Evolutionary conservation across 2,113 vertebrate species (phyloP).

Genomic region (Mesitornis unicolor): DNA sequence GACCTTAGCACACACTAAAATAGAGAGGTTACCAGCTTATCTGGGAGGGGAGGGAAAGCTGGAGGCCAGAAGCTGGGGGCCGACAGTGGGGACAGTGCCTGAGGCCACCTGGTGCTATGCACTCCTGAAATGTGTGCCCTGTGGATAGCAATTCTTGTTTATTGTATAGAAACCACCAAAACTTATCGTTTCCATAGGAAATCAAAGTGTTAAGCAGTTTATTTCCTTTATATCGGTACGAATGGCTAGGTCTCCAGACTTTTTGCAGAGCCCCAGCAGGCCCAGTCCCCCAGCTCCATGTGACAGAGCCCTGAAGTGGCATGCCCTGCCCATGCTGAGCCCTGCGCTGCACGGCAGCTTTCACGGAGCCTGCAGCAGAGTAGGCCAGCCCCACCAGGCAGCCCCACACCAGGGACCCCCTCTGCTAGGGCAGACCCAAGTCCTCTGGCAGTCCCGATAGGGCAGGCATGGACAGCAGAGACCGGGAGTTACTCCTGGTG

Average conservation of each 20-base stretch:
- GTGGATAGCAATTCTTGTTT: neutral
- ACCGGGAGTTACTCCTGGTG: neutral
- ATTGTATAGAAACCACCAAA: neutral
- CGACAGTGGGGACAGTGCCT: neutral
- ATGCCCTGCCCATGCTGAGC: rapidly evolving
- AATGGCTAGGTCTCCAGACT: neutral
- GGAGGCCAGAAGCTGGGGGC: neutral
- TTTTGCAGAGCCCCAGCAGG: too few relatives aligned
- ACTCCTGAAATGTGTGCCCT: neutral
- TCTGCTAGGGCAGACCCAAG: neutral
- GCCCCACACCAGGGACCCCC: neutral
- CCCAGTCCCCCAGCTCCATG: neutral
- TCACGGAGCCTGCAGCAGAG: neutral
- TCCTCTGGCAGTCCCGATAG: neutral
- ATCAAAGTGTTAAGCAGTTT: neutral
- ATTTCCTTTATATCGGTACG: neutral
- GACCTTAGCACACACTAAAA: too few relatives aligned
- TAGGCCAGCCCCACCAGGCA: neutral
- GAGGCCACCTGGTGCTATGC: rapidly evolving
- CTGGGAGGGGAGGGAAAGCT: rapidly evolving
- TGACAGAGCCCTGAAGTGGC: neutral
- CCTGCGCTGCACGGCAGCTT: neutral
- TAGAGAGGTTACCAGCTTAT: neutral
- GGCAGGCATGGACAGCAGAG: neutral
- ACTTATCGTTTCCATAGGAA: neutral